phyloP scores from a whole-genome alignment of 64 coral and sea anemone species.

The Anthopleura sola region DNA sequence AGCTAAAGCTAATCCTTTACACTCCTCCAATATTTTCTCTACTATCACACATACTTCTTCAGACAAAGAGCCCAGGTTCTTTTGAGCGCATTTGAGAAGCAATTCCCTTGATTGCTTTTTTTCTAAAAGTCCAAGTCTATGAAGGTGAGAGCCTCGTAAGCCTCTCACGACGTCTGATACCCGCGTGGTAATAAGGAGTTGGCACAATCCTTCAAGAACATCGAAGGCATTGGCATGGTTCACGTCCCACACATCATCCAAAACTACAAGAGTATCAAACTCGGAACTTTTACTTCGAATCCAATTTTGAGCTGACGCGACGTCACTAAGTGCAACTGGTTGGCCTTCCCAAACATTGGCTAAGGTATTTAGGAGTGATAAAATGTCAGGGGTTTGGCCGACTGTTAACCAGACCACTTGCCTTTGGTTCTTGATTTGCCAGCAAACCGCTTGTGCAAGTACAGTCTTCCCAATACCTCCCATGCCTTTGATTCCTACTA shows the following conservation, averaged over 20 bases:
- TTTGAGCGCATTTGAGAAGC: constrained; percentile 21
- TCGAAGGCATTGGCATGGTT: constrained; percentile 50
- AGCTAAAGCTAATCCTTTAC: constrained; percentile 51
- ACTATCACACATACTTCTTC: not conserved
- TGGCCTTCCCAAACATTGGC: constrained; percentile 31
- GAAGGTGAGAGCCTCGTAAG: constrained; percentile 34
- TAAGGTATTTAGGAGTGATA: constrained; percentile 41
- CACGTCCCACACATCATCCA: constrained; percentile 66
- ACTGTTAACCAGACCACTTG: constrained; percentile 63
- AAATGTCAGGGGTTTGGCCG: constrained; percentile 43
- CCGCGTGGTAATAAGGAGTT: constrained; percentile 53
- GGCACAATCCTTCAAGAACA: constrained; percentile 32
- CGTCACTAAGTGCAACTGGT: constrained; percentile 26
- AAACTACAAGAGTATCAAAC: constrained; percentile 36
- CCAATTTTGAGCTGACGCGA: constrained; percentile 42
- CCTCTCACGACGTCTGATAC: constrained; percentile 43
- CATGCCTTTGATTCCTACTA: constrained; percentile 64
- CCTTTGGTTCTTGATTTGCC: constrained; percentile 33
- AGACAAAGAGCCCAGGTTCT: constrained; percentile 14
- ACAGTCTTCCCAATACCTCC: constrained; percentile 64
- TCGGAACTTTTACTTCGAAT: constrained; percentile 43
- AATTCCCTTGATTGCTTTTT: constrained; percentile 41
- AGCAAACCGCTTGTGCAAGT: constrained; percentile 45
- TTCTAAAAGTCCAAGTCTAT: constrained; percentile 35
- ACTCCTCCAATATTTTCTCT: constrained; percentile 41